phyloP scores from a whole-genome alignment of 2,113 vertebrate species.

The Ailuropoda melanoleuca region DNA sequence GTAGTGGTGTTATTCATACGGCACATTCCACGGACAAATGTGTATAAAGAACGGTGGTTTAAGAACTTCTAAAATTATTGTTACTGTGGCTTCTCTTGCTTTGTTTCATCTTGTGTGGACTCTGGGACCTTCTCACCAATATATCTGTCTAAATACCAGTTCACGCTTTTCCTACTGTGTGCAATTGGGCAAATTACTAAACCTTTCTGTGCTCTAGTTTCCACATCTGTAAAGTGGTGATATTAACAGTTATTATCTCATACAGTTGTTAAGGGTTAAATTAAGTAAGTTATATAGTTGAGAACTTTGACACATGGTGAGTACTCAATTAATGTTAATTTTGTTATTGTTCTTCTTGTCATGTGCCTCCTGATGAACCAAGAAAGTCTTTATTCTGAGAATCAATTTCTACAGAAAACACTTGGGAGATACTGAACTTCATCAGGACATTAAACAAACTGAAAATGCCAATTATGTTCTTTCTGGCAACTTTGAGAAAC shows the following conservation, averaged over 20 bases:
- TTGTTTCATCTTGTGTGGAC: not conserved
- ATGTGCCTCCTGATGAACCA: not conserved
- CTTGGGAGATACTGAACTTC: not conserved
- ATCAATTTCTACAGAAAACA: not conserved
- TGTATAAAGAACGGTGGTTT: not conserved
- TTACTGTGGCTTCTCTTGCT: not conserved
- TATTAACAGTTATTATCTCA: not conserved
- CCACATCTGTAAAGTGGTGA: not conserved
- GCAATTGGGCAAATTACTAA: not conserved
- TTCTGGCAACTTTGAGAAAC: not conserved
- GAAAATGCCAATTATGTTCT: conserved; percentile 37
- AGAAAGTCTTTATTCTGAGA: not conserved
- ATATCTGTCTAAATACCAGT: not conserved
- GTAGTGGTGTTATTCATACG: not conserved
- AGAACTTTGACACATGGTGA: not conserved
- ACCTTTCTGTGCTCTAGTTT: not conserved
- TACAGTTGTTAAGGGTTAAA: not conserved
- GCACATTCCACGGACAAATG: not conserved
- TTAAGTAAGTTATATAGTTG: not conserved
- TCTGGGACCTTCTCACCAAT: not conserved
- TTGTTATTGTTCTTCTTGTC: not conserved
- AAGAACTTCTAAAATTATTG: not conserved
- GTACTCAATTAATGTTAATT: not conserved
- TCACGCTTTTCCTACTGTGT: not conserved
- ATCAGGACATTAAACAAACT: not conserved